Percentiles rank a stretch among this genome's conserved stretches.
phyloP scores from a whole-genome alignment of 2,113 vertebrate species.

The Lamprotornis superbus region DNA sequence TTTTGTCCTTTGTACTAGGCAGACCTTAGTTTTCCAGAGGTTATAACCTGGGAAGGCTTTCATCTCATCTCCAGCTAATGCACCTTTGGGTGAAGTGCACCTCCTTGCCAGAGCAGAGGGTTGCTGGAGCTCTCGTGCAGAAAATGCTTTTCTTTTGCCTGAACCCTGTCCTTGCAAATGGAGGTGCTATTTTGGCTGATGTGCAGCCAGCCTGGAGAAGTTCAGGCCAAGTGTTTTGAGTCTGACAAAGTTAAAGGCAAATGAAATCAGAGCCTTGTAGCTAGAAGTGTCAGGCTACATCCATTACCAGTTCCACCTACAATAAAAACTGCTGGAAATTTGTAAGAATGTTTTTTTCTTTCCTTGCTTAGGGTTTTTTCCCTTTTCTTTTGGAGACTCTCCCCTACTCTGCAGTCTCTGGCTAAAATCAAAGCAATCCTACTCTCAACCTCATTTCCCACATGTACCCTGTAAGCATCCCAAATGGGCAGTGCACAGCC shows the following conservation, averaged over 20 bases:
- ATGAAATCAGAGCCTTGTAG: neutral
- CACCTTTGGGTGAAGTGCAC: neutral
- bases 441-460: neutral
- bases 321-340: neutral
- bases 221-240: neutral
- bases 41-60: neutral
- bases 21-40: neutral
- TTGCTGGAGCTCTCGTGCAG: neutral
- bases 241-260: neutral
- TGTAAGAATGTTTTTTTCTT: neutral
- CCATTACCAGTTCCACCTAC: neutral
- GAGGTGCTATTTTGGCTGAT: neutral
- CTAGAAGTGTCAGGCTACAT: neutral
- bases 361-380: neutral
- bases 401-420: neutral
- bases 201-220: neutral
- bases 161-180: neutral
- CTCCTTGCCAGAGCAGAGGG: neutral
- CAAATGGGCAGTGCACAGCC: neutral
- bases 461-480: neutral
- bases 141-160: neutral
- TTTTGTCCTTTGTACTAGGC: neutral
- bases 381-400: neutral
- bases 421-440: neutral
- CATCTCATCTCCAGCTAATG: neutral